Percentiles rank a stretch among this genome's conserved stretches.
phyloP scores from a whole-genome alignment of 1,140 invertebrate species.

The Charaxes varanes region DNA sequence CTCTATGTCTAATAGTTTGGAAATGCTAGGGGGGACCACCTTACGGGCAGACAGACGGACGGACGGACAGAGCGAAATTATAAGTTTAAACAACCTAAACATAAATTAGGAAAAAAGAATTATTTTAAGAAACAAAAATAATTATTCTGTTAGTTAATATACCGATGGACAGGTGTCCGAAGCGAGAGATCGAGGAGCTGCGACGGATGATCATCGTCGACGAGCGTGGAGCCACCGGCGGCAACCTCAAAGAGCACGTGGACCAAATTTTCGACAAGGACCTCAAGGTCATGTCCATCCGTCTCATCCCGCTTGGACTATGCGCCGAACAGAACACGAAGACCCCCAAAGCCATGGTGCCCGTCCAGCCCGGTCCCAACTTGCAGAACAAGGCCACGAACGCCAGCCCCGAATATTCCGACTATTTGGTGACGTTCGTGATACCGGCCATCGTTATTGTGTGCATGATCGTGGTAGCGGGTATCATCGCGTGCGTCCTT shows the following conservation, averaged over 20 bases:
- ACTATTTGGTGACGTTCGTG: constrained; percentile 93
- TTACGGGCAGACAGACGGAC: no score
- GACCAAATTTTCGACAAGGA: constrained; percentile 84
- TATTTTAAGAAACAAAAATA: no score
- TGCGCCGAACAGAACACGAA: constrained; percentile 79
- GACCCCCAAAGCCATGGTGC: constrained; percentile 37
- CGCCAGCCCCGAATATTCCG: constrained; percentile 80
- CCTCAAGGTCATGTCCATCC: constrained; percentile 84
- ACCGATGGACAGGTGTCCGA: constrained; percentile 81
- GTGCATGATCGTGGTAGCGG: constrained; percentile 90
- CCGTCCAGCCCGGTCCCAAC: constrained; percentile 31
- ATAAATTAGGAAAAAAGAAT: no score
- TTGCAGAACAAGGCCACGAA: constrained; percentile 37
- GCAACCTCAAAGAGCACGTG: constrained; percentile 78
- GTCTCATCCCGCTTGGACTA: constrained; percentile 80
- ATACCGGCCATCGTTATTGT: constrained; percentile 92
- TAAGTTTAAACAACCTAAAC: no score
- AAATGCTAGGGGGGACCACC: no score
- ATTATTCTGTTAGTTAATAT: no score
- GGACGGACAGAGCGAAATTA: no score
- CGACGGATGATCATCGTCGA: constrained; percentile 81
- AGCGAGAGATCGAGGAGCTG: constrained; percentile 82
- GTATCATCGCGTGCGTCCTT: constrained; percentile 90
- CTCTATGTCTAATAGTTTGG: no score
- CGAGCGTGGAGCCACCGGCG: constrained; percentile 61